A percentile compares a stretch with the other conserved stretches of the same genome.
Evolutionary conservation across 2,888 invertebrate genomes (phyloP).

Genomic region (Exocentrus adspersus): DNA sequence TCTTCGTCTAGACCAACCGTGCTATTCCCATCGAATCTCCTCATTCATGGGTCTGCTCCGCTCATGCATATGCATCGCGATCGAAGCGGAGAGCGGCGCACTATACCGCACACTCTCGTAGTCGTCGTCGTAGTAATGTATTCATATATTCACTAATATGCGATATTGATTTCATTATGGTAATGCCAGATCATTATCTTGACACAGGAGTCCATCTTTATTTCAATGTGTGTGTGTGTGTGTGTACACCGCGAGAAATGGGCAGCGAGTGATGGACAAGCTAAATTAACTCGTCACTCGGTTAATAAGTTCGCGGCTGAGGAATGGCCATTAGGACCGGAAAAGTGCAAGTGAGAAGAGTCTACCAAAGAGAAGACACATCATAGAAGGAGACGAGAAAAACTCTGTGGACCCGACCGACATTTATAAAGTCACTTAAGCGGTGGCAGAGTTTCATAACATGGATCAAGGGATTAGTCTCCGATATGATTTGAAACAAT

Average conservation of each 20-base stretch:
- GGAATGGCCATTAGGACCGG: slow-evolving; percentile 21
- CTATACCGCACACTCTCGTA: background rate
- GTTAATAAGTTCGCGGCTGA: slow-evolving; percentile 39
- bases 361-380: background rate
- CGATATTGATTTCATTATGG: slow-evolving; percentile 64
- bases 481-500: no score
- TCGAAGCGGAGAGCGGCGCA: slow-evolving; percentile 3
- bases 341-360: slow-evolving; percentile 21
- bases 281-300: slow-evolving; percentile 49
- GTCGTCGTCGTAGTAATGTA: slow-evolving; percentile 51
- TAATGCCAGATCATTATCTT: slow-evolving; percentile 62
- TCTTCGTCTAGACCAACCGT: slow-evolving; percentile 8
- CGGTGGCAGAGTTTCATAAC: no score
- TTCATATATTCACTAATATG: slow-evolving; percentile 63
- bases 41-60: slow-evolving; percentile 16
- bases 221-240: slow-evolving; percentile 50
- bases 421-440: no score
- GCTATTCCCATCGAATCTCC: slow-evolving; percentile 10
- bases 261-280: slow-evolving; percentile 40
- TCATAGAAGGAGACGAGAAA: no score
- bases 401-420: no score
- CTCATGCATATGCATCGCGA: slow-evolving; percentile 19
- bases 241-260: slow-evolving; percentile 45
- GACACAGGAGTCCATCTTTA: slow-evolving; percentile 61
- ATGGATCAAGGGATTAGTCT: no score